Base-by-base conservation (phyloP, 2,888 invertebrate genomes). In the Lithosia quadra region DNA sequence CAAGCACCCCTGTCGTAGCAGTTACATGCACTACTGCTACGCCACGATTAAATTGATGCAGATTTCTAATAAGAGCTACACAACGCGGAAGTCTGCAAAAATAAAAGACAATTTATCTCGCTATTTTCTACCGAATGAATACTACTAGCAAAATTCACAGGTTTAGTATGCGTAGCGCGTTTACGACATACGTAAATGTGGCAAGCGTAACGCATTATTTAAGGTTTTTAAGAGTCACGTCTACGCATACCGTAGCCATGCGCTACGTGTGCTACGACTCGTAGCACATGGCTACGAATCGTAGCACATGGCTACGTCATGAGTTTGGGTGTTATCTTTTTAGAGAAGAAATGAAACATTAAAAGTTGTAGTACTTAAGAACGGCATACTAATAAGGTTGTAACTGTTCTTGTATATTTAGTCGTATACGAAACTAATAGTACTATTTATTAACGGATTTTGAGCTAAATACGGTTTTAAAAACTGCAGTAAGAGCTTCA, bases 121-220 rank as follows among this genome's bases (percentile, higher is more conserved):
- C 63, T 55, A 9, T 34, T 18, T 55, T 5, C 15, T 55, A 7
- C 18, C 9, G 15, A 63, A 34, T 34, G 0, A 63, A 63, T 34
- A 55, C 24, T 60, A 7, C 15, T 24, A 24, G 39, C 53, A 21
- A 55, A 65, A 28, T 58, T 39, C 11, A 57, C n/a, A 28, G 21
- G 33, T 34, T 53, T 49, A 34, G 43, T 57, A 69, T 36, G 65
- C 55, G 49, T 21, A 65, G 24, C 65, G 63, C 59, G 63, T 68
- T 64, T 55, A 63, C 63, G 59, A 68, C 63, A 67, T 62, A 68
- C 58, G 68, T 59, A 68, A 68, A 68, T 63, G 69, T 53, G 65
- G 65, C 62, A 62, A 62, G 49, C 65, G 65, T 66, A 63, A 63
- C 63, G 66, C 63, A 66, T 66, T 66, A 69, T 66, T 65, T 66